Percentiles rank a stretch among this genome's conserved stretches.
These are phyloP conservation scores for Bursaphelenchus okinawaensis DNA, from an alignment of 2,888 invertebrate species.

Conservation along the genomic window DNA sequence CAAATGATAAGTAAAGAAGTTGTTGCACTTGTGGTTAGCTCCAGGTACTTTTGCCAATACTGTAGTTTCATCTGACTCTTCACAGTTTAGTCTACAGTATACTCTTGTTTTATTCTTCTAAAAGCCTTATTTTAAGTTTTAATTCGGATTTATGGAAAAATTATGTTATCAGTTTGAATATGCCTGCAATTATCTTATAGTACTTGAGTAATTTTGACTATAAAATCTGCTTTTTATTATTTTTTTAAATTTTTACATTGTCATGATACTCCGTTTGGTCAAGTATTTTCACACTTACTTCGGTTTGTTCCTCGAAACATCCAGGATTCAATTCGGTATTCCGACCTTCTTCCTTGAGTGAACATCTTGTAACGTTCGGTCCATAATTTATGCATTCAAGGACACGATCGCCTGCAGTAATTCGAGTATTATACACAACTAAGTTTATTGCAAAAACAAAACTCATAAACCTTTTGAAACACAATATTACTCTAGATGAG, in stretches of 20 bases:
- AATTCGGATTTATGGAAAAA: background rate
- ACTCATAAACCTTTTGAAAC: no score
- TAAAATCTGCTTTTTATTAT: no score
- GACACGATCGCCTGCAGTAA: constrained; percentile 25
- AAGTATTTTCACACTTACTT: no score
- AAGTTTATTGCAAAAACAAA: no score
- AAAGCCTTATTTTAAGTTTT: background rate
- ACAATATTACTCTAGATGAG: no score
- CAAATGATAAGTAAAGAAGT: constrained; percentile 41
- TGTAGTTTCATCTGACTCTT: constrained; percentile 47
- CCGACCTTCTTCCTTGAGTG: constrained; percentile 34
- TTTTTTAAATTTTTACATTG: no score
- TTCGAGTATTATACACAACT: no score
- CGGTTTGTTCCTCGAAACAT: constrained; percentile 44
- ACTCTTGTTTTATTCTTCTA: constrained; percentile 32
- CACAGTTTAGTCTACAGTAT: constrained; percentile 45
- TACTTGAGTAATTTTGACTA: no score
- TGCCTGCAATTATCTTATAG: no score
- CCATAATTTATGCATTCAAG: constrained; percentile 33
- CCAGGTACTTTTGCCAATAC: constrained; percentile 38
- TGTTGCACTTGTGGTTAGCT: constrained; percentile 35
- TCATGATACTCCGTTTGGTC: no score
- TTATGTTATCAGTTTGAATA: no score
- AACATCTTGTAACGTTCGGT: constrained; percentile 34
- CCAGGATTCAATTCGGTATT: constrained; percentile 47